Evolutionary conservation across 2,113 vertebrate species (phyloP), one percentile per base, ranked within the genome.

Genomic region (Cervus canadensis): DNA sequence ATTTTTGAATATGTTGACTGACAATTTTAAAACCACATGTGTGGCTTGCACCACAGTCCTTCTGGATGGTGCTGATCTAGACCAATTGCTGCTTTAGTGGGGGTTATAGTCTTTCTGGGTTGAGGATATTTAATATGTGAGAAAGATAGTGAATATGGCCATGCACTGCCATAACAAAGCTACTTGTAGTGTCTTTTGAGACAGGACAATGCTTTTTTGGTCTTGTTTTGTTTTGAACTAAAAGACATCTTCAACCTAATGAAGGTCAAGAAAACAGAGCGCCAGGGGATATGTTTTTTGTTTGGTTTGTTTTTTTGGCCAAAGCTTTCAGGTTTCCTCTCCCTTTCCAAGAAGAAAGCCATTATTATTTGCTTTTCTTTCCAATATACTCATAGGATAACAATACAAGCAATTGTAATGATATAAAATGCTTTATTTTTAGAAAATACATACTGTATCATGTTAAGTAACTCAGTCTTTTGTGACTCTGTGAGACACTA

Each of bases 31-130:
- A 81, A 76, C 7, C 26, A 33, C 8, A 9, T 5, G 7, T n/a
- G n/a, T 36, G 7, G 26, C 2, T 90, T 74, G 7, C 4, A 17
- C 25, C 81, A 8, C 28, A 62, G 88, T 95, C 87, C 28, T 82
- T 3, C 25, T 57, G 56, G 25, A 5, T 3, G 25, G 7, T 81
- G 5, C 23, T 81, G 50, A 6, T 54, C 67, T 36, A 36, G 43
- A 64, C 15, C 16, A 74, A 45, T 12, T 76, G 6, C 26, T 82
- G 36, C 48, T 84, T 88, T 60, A 71, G 45, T 10, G 23, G 43
- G 36, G 28, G 1, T 40, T 59, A 12, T 0, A 4, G 0, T 74
- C 36, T 23, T 90, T 12, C 12, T 50, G 3, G 16, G 40, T 0
- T 50, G 59, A 92, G 0, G 25, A 25, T 62, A 50, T 36, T 89